Percentiles rank a stretch among this genome's conserved stretches.
phyloP scores from a whole-genome alignment of 2,888 invertebrate species.

The Alloscopus bannaensis region DNA sequence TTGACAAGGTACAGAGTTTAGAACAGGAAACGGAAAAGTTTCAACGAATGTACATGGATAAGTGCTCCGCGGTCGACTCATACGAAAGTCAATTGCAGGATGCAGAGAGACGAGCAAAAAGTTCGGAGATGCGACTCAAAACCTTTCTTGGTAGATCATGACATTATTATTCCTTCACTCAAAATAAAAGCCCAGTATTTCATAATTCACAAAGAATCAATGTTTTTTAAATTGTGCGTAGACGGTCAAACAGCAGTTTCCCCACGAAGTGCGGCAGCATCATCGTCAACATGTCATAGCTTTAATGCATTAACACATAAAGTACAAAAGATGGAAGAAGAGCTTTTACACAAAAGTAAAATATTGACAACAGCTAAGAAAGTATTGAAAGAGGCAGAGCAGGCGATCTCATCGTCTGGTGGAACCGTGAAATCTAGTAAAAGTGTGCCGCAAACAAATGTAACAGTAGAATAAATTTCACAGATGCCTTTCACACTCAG shows the following conservation, averaged over 20 bases:
- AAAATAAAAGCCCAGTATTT: not conserved
- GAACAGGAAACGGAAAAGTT: constrained; percentile 70
- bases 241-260: not conserved
- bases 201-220: no score
- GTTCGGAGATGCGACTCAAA: constrained; percentile 71
- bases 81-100: constrained; percentile 65
- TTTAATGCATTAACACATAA: constrained; percentile 43
- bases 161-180: not conserved
- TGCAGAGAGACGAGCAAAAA: constrained; percentile 70
- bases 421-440: constrained; percentile 9
- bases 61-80: constrained; percentile 62
- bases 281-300: constrained; percentile 27
- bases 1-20: constrained; percentile 68
- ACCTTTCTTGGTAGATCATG: constrained; percentile 65
- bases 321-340: constrained; percentile 58
- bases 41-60: constrained; percentile 66
- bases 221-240: no score
- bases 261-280: constrained; percentile 1
- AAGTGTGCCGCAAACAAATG: constrained; percentile 3
- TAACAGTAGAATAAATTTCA: no score
- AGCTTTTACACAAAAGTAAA: constrained; percentile 46
- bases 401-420: constrained; percentile 6
- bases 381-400: constrained; percentile 50
- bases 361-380: constrained; percentile 55
- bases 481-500: no score